These are phyloP conservation scores for Smithornis capensis DNA, from an alignment of 2,113 vertebrate genomes.

Conservation along the genomic window DNA sequence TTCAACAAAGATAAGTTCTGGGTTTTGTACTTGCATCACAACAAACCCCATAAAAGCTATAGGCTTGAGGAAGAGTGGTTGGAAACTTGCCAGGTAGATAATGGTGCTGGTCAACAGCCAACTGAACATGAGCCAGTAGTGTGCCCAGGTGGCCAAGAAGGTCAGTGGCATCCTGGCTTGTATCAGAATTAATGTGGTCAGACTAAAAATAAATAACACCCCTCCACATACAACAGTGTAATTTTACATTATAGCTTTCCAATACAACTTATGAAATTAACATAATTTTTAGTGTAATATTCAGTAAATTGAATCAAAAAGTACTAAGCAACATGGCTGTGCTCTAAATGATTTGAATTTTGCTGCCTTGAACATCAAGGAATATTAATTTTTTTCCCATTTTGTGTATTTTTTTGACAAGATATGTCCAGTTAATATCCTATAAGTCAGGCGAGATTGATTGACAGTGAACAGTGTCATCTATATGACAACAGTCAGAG, in stretches of 20 bases:
- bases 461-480: not conserved
- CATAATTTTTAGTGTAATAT: not conserved
- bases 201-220: not conserved
- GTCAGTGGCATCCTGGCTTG: not conserved
- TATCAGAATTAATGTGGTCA: not conserved
- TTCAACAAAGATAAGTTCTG: not conserved
- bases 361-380: not conserved
- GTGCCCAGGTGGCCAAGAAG: not conserved
- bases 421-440: not conserved
- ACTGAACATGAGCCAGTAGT: not conserved
- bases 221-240: too few species aligned
- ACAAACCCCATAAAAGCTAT: not conserved
- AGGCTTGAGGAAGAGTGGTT: not conserved
- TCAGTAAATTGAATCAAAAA: not conserved
- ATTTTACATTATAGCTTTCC: not conserved
- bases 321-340: not conserved
- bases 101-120: rapidly evolving
- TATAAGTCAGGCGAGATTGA: not conserved
- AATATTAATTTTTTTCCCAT: not conserved
- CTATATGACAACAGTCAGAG: not conserved
- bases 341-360: not conserved
- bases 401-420: not conserved
- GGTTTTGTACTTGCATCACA: not conserved
- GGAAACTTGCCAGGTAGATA: not conserved
- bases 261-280: not conserved